Percentiles rank a stretch among this genome's conserved stretches.
Conservation (phyloP, 2,797 vertebrate genomes). For the Microcaecilia unicolor region DNA sequence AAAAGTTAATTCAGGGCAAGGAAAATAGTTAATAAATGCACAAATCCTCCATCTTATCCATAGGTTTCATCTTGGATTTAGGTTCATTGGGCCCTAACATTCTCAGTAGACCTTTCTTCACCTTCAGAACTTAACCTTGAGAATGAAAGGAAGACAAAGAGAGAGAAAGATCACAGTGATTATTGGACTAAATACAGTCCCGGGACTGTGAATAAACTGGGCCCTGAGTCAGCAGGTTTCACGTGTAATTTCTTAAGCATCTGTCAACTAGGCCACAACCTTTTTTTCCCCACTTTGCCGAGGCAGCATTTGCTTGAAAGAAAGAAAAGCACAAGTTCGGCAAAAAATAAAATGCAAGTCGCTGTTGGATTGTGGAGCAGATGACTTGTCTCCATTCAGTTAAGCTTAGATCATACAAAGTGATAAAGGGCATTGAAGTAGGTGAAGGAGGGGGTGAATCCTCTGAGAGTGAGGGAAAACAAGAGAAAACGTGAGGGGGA, state of each 20-base stretch:
- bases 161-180: slow-evolving; percentile 12
- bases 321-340: slow-evolving; percentile 24
- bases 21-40: slow-evolving; percentile 33
- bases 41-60: slow-evolving; percentile 17
- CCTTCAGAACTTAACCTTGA: slow-evolving; percentile 22
- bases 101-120: slow-evolving; percentile 13
- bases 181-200: slow-evolving; percentile 36
- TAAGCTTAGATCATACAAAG: slow-evolving; percentile 8
- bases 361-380: slow-evolving; percentile 9
- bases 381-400: background rate
- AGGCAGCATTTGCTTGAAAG: slow-evolving; percentile 24
- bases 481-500: no score
- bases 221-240: slow-evolving; percentile 42
- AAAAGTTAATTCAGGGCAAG: slow-evolving; percentile 18
- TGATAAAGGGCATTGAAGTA: slow-evolving; percentile 4
- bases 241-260: slow-evolving; percentile 45
- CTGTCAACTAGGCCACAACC: slow-evolving; percentile 26
- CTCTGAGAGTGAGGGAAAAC: no score
- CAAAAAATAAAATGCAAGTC: slow-evolving; percentile 12
- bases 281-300: slow-evolving; percentile 12
- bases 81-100: slow-evolving; percentile 12
- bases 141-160: background rate
- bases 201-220: slow-evolving; percentile 35
- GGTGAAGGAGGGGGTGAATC: background rate
- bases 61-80: slow-evolving; percentile 2